Evolutionary conservation across 2,113 vertebrate species (phyloP).

Genomic region (Cacatua alba): DNA sequence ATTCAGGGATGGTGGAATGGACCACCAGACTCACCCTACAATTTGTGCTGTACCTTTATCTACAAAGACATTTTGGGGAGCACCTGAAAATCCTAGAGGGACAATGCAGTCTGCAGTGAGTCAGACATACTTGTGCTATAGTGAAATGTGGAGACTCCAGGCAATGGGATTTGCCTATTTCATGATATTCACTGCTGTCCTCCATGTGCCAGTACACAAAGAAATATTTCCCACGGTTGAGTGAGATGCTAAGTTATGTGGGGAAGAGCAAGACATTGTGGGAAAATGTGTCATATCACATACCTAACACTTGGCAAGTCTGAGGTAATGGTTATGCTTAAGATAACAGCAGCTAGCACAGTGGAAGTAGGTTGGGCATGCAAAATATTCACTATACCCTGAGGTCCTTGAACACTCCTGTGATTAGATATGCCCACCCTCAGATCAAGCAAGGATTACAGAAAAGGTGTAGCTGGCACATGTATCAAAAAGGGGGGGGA

Average conservation of each 20-base stretch:
- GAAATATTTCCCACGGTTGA: background rate
- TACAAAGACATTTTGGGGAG: background rate
- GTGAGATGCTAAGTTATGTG: background rate
- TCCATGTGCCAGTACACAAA: background rate
- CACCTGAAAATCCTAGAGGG: background rate
- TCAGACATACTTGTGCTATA: background rate
- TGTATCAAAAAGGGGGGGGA: background rate
- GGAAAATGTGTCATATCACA: conserved; percentile 39
- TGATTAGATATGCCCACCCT: background rate
- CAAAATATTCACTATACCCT: conserved; percentile 15
- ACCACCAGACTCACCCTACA: background rate
- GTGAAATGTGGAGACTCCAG: background rate
- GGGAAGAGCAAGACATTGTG: conserved; percentile 22
- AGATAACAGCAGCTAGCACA: background rate
- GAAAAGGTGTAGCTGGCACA: conserved; percentile 1
- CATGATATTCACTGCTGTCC: background rate
- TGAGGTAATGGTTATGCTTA: background rate
- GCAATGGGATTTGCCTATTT: background rate
- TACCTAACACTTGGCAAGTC: background rate
- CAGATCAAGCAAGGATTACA: background rate
- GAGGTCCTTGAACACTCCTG: conserved; percentile 2
- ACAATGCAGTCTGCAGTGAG: background rate
- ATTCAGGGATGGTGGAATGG: background rate
- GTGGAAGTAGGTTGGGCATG: conserved; percentile 5
- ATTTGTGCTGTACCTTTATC: background rate